Base-by-base conservation (phyloP, 2,113 vertebrate genomes). In the Pyxicephalus adspersus region DNA sequence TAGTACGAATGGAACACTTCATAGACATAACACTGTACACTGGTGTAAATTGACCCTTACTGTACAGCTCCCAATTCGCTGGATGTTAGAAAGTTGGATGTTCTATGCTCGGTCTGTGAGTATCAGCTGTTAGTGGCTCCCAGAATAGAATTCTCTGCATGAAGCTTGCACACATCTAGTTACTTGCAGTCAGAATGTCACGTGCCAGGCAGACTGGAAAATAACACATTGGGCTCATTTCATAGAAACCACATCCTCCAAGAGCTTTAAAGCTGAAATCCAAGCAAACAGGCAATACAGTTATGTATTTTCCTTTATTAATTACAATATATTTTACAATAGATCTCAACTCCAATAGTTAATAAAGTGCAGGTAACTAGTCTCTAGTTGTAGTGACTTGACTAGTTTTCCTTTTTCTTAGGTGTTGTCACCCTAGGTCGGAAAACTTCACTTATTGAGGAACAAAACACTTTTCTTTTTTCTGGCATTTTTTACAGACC, bases 71-170 rank as follows among this genome's bases (percentile, higher is more conserved):
- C 3, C 51, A 18, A 23, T 31, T 29, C 18, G 8, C 28, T 38
- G 4, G 20, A 28, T 66, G 63, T 26, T 55, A 63, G 50, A 19
- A 66, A 77, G 20, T 52, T 64, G 72, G 17, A 50, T 26, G 61
- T 64, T 74, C 50, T 58, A 58, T 63, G 38, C 57, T 64, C 70
- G 73, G 17, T 80, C 66, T 80, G 45, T 38, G 79, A 72, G 28
- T 81, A 64, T 82, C 80, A 75, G 80, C 60, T 82, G 80, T 73
- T 73, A 57, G 80, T 82, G 71, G 70, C 71, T 75, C 80, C 80
- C 71, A 82, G 80, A 82, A 82, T 82, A 82, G 80, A 82, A 70
- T 26, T 50, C 80, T 38, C 58, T 75, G 50, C 80, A 65, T 66
- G 50, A 31, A 28, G 51, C 25, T 50, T 23, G 54, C 26, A 22